These are phyloP conservation scores for Myoxocephalus aenaeus DNA, from an alignment of 2,797 vertebrate genomes.

Conservation along the genomic window DNA sequence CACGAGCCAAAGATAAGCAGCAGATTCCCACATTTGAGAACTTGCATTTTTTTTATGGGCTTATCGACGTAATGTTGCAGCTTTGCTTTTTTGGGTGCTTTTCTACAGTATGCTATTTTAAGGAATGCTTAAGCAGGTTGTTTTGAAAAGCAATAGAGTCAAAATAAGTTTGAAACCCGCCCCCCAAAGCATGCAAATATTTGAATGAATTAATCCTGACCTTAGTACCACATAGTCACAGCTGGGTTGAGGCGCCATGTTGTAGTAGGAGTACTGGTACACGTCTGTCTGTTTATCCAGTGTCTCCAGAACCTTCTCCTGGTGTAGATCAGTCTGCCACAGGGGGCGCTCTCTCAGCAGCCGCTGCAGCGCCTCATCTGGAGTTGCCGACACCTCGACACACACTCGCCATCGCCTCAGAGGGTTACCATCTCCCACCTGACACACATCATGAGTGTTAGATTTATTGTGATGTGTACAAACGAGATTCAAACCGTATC, in stretches of 20 bases:
- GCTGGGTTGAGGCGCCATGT: conserved; percentile 91
- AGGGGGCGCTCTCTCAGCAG: conserved; percentile 90
- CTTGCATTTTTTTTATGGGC: neutral
- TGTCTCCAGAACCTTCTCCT: conserved; percentile 90
- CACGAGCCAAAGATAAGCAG: neutral
- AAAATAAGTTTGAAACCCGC: neutral
- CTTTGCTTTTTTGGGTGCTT: neutral
- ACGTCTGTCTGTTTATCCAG: conserved; percentile 93
- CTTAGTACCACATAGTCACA: conserved; percentile 93
- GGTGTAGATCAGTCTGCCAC: conserved; percentile 87
- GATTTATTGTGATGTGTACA: neutral
- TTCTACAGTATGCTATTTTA: neutral
- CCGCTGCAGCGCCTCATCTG: conserved; percentile 88
- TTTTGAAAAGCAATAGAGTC: neutral
- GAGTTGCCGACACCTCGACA: conserved; percentile 87
- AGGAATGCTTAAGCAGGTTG: neutral
- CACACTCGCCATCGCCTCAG: conserved; percentile 90
- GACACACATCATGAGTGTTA: neutral
- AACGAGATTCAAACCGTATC: neutral
- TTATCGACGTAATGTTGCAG: neutral
- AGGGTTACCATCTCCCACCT: conserved; percentile 93
- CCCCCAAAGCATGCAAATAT: neutral
- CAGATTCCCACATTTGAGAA: neutral
- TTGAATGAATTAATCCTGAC: conserved; percentile 70
- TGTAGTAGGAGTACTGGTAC: conserved; percentile 89